A percentile compares a stretch with the other conserved stretches of the same genome.
Evolutionary conservation across 2,113 vertebrate genomes (phyloP).

Genomic region (Chloropsis hardwickii): DNA sequence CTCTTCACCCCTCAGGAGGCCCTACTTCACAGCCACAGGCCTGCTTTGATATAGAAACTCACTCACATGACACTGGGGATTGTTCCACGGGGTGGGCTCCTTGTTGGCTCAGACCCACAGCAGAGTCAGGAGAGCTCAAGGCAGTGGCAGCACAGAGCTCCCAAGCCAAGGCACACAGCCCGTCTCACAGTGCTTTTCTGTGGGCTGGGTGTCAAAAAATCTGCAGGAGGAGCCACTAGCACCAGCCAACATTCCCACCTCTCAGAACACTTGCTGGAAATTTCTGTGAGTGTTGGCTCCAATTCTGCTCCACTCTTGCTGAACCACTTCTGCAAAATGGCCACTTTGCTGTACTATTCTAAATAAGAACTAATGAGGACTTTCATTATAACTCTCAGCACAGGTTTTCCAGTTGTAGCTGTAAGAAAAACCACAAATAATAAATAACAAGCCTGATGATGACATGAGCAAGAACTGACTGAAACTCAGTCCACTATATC

Average conservation of each 20-base stretch:
- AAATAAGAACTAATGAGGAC: not conserved
- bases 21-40: not conserved
- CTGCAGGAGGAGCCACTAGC: not conserved
- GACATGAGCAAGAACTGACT: not conserved
- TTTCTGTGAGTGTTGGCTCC: not conserved
- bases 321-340: not conserved
- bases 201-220: not conserved
- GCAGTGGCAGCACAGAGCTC: not conserved
- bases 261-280: not conserved
- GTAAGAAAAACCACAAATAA: not conserved
- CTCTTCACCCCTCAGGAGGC: not conserved
- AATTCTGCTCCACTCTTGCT: not conserved
- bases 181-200: accelerated
- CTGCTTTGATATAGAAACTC: not conserved
- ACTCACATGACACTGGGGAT: not conserved
- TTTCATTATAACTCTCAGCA: not conserved
- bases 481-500: not conserved
- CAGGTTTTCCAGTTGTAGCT: not conserved
- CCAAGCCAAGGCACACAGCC: not conserved
- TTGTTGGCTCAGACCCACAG: not conserved
- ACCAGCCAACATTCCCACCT: not conserved
- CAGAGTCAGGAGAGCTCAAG: not conserved
- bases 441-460: not conserved
- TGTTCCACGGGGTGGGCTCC: accelerated
- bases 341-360: not conserved